Evolutionary conservation across 2,888 invertebrate genomes (phyloP).

Genomic region (Cryptus viduatorius): DNA sequence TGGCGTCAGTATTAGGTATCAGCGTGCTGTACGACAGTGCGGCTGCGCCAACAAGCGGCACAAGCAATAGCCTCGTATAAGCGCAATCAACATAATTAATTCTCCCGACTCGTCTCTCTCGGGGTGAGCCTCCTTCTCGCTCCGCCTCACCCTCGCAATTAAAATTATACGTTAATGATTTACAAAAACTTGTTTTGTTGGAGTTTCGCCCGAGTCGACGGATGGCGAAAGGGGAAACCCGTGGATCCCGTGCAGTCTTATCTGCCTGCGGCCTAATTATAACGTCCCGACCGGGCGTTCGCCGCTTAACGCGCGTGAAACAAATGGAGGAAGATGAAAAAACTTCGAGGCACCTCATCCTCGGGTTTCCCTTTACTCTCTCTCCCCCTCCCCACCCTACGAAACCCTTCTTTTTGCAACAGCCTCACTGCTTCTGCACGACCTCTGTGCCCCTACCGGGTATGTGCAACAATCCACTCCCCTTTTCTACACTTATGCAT

Average conservation of each 20-base stretch:
- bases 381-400: slow-evolving; percentile 22
- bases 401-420: slow-evolving; percentile 24
- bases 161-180: slow-evolving; percentile 82
- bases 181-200: slow-evolving; percentile 82
- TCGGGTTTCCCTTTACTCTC: slow-evolving; percentile 40
- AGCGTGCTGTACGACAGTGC: slow-evolving; percentile 6
- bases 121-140: slow-evolving; percentile 26
- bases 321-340: slow-evolving; percentile 74
- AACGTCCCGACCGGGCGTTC: slow-evolving; percentile 67
- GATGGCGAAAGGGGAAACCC: slow-evolving; percentile 48
- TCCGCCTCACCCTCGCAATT: slow-evolving; percentile 73
- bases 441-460: slow-evolving; percentile 32
- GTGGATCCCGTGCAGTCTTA: slow-evolving; percentile 71
- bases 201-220: slow-evolving; percentile 64
- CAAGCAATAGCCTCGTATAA: slow-evolving; percentile 63
- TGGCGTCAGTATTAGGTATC: background rate
- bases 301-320: slow-evolving; percentile 61
- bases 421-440: slow-evolving; percentile 70
- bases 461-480: slow-evolving; percentile 44
- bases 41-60: slow-evolving; percentile 15
- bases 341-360: slow-evolving; percentile 45
- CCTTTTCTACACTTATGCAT: slow-evolving; percentile 42
- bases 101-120: slow-evolving; percentile 49
- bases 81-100: slow-evolving; percentile 73
- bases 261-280: slow-evolving; percentile 80